Percentiles rank a stretch among this genome's conserved stretches.
These are phyloP conservation scores for Hapalemur alaotrensis DNA, from an alignment of 2,797 vertebrate species.

Conservation along the genomic window DNA sequence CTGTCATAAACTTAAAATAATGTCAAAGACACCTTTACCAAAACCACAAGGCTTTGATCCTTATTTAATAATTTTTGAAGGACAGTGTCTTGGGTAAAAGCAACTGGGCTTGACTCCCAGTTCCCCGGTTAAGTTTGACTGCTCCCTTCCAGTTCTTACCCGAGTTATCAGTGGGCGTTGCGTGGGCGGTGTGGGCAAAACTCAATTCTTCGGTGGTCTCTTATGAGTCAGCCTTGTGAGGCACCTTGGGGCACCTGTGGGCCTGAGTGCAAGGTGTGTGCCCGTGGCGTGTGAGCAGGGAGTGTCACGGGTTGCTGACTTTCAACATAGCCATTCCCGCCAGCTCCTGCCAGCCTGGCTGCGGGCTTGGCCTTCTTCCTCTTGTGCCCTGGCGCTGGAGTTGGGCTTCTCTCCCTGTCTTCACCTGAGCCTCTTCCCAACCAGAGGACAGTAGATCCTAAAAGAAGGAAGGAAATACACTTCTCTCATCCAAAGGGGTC, in stretches of 20 bases:
- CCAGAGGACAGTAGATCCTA: not conserved
- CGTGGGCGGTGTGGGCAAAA: fast-evolving
- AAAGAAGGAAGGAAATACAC: not conserved
- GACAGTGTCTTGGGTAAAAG: not conserved
- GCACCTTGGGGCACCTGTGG: not conserved
- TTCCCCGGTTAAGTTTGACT: conserved; percentile 65
- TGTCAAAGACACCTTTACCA: not conserved
- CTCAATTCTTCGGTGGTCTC: not conserved
- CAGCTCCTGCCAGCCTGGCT: not conserved
- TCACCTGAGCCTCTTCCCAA: not conserved
- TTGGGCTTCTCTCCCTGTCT: not conserved
- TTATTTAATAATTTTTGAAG: conserved; percentile 19
- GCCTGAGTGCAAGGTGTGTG: not conserved
- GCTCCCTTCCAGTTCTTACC: conserved; percentile 6
- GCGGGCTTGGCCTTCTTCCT: not conserved
- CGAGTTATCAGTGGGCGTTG: not conserved
- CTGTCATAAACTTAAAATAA: not conserved
- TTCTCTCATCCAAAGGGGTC: not conserved
- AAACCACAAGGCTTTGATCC: not conserved
- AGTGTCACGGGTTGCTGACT: fast-evolving
- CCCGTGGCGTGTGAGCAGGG: not conserved
- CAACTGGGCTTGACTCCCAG: fast-evolving
- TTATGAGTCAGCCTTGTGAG: not conserved
- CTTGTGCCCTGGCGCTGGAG: not conserved
- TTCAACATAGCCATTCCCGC: not conserved